These are phyloP conservation scores for Rhincodon typus DNA, from an alignment of 2,797 vertebrate species.

Conservation along the genomic window DNA sequence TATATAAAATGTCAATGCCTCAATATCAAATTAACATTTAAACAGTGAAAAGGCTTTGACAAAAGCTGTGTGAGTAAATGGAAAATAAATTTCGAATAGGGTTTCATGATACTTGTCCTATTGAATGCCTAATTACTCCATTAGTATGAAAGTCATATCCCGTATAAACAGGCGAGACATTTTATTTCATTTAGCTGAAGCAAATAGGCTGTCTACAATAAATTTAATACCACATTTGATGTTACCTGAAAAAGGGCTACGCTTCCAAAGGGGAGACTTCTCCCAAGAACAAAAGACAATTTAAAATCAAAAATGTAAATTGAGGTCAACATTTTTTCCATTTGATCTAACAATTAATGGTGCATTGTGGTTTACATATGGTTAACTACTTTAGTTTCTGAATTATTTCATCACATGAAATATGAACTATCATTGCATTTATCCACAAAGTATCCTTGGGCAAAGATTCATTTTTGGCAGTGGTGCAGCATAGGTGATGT, in stretches of 20 bases:
- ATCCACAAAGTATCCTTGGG: background rate
- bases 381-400: background rate
- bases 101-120: background rate
- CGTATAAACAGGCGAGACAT: background rate
- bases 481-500: background rate
- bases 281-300: background rate
- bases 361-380: background rate
- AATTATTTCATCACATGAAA: background rate
- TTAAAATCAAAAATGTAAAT: background rate
- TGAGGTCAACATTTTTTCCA: background rate
- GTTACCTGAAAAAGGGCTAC: background rate
- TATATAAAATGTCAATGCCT: conserved; percentile 49
- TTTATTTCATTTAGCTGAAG: background rate
- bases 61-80: conserved; percentile 59
- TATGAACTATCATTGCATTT: background rate
- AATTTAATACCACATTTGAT: background rate
- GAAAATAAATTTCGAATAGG: background rate
- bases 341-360: background rate
- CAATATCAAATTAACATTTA: conserved; percentile 52
- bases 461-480: background rate
- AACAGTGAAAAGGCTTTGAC: conserved; percentile 73
- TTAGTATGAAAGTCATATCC: background rate
- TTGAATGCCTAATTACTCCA: background rate
- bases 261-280: background rate
- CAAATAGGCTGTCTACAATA: background rate